These are phyloP conservation scores for Prionchulus punctatus DNA, from an alignment of 2,888 invertebrate genomes.

Conservation along the genomic window DNA sequence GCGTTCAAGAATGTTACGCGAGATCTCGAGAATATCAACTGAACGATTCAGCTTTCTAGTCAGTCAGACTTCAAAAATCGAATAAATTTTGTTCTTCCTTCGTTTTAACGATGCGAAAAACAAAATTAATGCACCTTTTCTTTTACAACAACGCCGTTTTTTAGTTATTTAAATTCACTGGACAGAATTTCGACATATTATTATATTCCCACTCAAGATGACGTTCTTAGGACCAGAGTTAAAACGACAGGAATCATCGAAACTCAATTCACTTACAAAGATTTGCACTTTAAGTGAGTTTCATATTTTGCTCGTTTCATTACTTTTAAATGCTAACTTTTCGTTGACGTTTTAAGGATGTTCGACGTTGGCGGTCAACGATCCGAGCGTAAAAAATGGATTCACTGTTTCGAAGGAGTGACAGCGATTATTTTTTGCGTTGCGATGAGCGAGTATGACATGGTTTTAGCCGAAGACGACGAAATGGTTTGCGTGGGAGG, in stretches of 20 bases:
- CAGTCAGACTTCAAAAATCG: constrained; percentile 16
- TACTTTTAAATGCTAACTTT: neutral
- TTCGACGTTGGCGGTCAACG: constrained; percentile 82
- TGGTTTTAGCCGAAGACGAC: constrained; percentile 59
- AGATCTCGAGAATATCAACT: constrained; percentile 64
- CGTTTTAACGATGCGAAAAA: neutral
- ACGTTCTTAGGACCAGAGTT: constrained; percentile 67
- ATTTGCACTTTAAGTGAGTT: constrained; percentile 66
- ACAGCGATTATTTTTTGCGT: constrained; percentile 83
- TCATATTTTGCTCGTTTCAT: neutral
- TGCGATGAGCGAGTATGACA: constrained; percentile 69
- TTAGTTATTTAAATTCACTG: constrained; percentile 59
- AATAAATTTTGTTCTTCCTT: neutral
- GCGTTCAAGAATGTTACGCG: constrained; percentile 57
- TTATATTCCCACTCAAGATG: constrained; percentile 74
- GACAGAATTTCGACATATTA: constrained; percentile 63
- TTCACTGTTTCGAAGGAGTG: constrained; percentile 80
- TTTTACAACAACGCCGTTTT: constrained; percentile 12
- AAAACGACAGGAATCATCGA: constrained; percentile 83
- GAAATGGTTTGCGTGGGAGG: constrained; percentile 42
- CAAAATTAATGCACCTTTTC: neutral
- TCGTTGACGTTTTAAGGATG: constrained; percentile 46
- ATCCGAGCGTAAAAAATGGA: constrained; percentile 85
- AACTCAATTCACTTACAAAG: constrained; percentile 73
- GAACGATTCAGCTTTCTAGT: constrained; percentile 76